Percentiles rank a stretch among this genome's conserved stretches.
Conservation (phyloP, 2,888 invertebrate genomes). For the Lithophane ornitopus region DNA sequence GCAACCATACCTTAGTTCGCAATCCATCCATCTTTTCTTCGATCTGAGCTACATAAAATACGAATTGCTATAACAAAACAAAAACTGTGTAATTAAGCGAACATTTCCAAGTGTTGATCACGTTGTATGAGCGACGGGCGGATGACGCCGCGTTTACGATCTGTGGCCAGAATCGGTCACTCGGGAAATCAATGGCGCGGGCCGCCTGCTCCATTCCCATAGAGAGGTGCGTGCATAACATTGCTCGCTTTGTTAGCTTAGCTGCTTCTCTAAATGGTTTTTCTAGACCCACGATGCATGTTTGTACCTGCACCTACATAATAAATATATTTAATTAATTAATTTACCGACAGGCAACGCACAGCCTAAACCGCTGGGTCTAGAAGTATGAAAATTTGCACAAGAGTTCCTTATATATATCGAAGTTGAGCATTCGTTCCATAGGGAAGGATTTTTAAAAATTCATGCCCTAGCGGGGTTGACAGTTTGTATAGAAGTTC, state of each 20-base stretch:
- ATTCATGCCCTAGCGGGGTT: background rate
- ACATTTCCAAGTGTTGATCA: conserved; percentile 45
- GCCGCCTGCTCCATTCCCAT: conserved; percentile 32
- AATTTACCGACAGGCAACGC: too few relatives aligned
- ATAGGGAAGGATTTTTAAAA: background rate
- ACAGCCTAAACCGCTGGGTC: too few relatives aligned
- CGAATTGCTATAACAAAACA: background rate
- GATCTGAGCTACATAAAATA: background rate
- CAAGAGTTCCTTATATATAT: background rate
- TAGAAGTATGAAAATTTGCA: background rate
- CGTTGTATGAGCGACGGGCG: conserved; percentile 43
- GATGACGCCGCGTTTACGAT: conserved; percentile 65
- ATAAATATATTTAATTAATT: background rate
- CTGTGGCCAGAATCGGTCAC: conserved; percentile 76
- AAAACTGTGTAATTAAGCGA: conserved; percentile 43
- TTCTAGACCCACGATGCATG: conserved; percentile 1
- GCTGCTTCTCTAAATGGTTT: conserved; percentile 10
- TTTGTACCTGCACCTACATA: background rate
- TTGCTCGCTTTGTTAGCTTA: conserved; percentile 32
- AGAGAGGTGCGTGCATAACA: conserved; percentile 51
- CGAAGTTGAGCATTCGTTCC: background rate
- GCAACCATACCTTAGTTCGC: background rate
- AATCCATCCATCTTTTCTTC: background rate
- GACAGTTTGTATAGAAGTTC: background rate
- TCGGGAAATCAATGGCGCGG: conserved; percentile 82